A percentile compares a stretch with the other conserved stretches of the same genome.
phyloP scores from a whole-genome alignment of 2,113 vertebrate genomes.

The Tautogolabrus adspersus region DNA sequence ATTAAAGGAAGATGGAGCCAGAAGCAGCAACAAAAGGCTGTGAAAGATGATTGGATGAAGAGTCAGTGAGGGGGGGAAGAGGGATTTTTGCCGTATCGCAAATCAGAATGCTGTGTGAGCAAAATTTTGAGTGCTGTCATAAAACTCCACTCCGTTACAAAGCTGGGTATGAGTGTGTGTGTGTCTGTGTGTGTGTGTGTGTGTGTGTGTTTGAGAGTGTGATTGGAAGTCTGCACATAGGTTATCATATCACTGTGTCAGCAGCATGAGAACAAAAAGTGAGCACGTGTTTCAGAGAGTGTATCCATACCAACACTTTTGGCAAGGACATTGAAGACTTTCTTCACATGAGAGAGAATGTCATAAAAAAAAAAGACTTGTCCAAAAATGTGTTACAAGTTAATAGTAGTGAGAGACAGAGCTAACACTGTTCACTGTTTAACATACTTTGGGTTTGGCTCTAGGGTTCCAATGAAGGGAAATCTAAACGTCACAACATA shows the following conservation, averaged over 20 bases:
- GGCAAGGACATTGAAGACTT: constrained; percentile 18
- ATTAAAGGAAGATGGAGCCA: constrained; percentile 24
- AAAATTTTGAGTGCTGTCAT: constrained; percentile 74
- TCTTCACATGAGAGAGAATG: neutral
- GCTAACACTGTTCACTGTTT: neutral
- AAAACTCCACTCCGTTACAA: constrained; percentile 60
- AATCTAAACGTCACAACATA: neutral
- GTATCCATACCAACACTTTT: neutral
- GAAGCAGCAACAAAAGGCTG: constrained; percentile 42
- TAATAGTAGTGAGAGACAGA: neutral
- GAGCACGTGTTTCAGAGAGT: neutral
- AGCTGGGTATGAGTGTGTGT: neutral
- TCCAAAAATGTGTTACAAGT: neutral
- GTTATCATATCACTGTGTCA: constrained; percentile 72
- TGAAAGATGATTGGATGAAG: constrained; percentile 44
- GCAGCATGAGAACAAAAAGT: constrained; percentile 30
- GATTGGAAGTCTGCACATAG: constrained; percentile 43
- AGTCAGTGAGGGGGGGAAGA: constrained; percentile 13
- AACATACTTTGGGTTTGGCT: neutral
- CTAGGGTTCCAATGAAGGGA: neutral
- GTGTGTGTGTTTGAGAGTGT: neutral
- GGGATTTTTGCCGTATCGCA: constrained; percentile 3
- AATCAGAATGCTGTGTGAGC: constrained; percentile 61
- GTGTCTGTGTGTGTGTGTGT: neutral
- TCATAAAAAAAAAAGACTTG: neutral